Percentiles rank a stretch among this genome's conserved stretches.
phyloP scores from a whole-genome alignment of 2,113 vertebrate genomes.

The Neogale vison region DNA sequence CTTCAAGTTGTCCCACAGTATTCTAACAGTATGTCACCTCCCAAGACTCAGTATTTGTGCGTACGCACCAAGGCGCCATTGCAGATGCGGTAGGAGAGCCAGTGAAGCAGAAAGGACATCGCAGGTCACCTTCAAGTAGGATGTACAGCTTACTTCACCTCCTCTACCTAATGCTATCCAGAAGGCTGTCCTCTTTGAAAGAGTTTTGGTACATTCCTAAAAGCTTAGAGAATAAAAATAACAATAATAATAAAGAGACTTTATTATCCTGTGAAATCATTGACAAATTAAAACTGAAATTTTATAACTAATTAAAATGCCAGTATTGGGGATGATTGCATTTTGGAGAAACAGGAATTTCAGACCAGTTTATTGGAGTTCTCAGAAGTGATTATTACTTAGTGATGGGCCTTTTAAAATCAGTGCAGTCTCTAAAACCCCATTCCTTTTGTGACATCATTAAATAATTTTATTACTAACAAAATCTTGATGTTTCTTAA shows the following conservation, averaged over 20 bases:
- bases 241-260: neutral
- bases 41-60: neutral
- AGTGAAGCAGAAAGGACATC: neutral
- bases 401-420: conserved; percentile 29
- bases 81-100: too few relatives aligned
- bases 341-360: conserved; percentile 1
- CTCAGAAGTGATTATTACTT: conserved; percentile 36
- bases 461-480: conserved; percentile 40
- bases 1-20: neutral
- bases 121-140: neutral
- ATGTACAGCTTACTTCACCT: neutral
- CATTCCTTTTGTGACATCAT: neutral
- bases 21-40: neutral
- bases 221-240: neutral
- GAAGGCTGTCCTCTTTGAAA: neutral
- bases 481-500: neutral
- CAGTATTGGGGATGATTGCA: neutral
- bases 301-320: neutral
- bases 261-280: neutral
- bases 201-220: neutral
- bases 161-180: neutral
- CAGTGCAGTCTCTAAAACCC: neutral
- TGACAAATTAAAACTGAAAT: neutral
- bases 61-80: neutral
- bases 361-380: neutral